These are phyloP conservation scores for Scaptomyza montana DNA, from an alignment of 1,140 invertebrate genomes.

Conservation along the genomic window DNA sequence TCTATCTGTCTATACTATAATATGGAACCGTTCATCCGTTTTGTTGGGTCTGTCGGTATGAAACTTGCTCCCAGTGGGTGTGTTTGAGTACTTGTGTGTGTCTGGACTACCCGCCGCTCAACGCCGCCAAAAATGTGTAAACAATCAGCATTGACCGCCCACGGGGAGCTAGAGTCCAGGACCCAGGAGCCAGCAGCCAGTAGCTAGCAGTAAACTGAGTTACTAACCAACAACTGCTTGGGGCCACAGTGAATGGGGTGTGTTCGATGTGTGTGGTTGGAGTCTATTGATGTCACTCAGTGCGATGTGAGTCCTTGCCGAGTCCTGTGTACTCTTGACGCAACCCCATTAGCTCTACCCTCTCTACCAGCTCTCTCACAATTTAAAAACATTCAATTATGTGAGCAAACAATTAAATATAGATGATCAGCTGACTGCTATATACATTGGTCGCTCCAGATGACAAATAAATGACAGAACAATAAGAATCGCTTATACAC, in stretches of 20 bases:
- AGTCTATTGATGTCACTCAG: conserved; percentile 58
- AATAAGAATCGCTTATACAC: conserved; percentile 20
- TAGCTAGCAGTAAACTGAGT: conserved; percentile 24
- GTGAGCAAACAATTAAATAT: conserved; percentile 72
- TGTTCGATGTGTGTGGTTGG: neutral
- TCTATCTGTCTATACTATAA: conserved; percentile 8
- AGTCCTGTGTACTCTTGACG: conserved; percentile 26
- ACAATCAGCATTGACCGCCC: conserved; percentile 75
- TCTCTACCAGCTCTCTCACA: conserved; percentile 7
- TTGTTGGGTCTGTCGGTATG: conserved; percentile 3
- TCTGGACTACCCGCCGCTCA: conserved; percentile 44
- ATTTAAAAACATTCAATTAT: conserved; percentile 79
- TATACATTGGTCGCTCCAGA: neutral
- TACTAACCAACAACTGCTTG: conserved; percentile 50
- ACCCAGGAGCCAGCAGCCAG: neutral
- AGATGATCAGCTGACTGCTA: conserved; percentile 40
- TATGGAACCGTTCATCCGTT: conserved; percentile 14
- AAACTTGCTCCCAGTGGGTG: conserved; percentile 26
- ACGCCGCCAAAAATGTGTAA: conserved; percentile 77
- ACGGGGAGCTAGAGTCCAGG: conserved; percentile 26
- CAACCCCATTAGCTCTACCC: conserved; percentile 6
- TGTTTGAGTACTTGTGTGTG: conserved; percentile 30
- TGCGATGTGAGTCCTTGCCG: conserved; percentile 2
- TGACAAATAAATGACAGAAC: conserved; percentile 46
- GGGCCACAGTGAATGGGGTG: conserved; percentile 16